Evolutionary conservation across 2,113 vertebrate species (phyloP).

Genomic region (Neotragus pygmaeus): DNA sequence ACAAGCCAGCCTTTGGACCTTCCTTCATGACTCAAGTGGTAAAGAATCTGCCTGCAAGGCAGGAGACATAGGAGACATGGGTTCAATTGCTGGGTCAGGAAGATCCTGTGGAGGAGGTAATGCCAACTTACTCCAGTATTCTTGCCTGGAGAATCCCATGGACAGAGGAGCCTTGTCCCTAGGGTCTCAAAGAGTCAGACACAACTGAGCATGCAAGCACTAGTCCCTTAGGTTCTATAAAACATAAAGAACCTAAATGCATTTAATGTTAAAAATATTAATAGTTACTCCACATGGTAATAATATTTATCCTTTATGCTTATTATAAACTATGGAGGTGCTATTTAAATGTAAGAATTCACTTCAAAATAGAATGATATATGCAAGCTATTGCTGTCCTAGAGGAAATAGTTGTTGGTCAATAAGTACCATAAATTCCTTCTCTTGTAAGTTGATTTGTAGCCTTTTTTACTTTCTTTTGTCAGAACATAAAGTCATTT

Average conservation of each 20-base stretch:
- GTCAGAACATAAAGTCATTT: neutral
- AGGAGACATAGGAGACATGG: neutral
- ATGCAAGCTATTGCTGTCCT: neutral
- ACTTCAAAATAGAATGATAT: neutral
- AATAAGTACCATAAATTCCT: neutral
- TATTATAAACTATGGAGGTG: neutral
- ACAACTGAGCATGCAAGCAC: neutral
- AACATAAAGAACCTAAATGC: neutral
- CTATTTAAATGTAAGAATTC: neutral
- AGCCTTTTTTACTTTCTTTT: neutral
- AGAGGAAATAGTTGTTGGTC: neutral
- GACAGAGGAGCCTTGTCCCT: no score
- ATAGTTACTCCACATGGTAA: neutral
- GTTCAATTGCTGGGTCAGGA: neutral
- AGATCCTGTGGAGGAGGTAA: neutral
- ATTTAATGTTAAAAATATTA: neutral
- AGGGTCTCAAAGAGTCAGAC: no score
- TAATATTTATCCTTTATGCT: neutral
- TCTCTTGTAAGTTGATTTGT: neutral
- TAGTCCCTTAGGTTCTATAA: neutral
- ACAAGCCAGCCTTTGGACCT: neutral
- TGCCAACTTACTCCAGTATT: neutral
- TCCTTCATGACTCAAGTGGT: neutral
- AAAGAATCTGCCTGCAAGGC: neutral
- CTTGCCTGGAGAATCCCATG: no score